These are phyloP conservation scores for Papilio elwesi DNA, from an alignment of 2,888 invertebrate species.

Conservation along the genomic window DNA sequence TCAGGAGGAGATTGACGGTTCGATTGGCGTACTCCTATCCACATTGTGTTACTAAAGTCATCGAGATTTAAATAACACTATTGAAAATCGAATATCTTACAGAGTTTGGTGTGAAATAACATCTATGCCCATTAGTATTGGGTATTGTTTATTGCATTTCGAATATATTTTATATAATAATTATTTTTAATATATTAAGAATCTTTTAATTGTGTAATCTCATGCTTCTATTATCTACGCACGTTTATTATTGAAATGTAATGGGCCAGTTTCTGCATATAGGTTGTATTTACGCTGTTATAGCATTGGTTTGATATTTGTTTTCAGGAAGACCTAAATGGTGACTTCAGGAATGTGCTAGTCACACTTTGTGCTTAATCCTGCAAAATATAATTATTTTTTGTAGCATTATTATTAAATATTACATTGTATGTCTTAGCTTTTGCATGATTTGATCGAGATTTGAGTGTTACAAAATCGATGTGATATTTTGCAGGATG, in stretches of 20 bases:
- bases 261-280: constrained; percentile 75
- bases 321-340: constrained; percentile 87
- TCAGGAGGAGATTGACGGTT: constrained; percentile 88
- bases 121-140: constrained; percentile 42
- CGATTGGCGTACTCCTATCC: constrained; percentile 87
- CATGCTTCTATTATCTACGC: constrained; percentile 57
- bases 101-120: constrained; percentile 53
- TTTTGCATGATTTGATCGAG: constrained; percentile 56
- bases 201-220: constrained; percentile 49
- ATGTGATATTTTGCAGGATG: constrained; percentile 86
- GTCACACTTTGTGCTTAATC: constrained; percentile 83
- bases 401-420: constrained; percentile 56
- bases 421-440: constrained; percentile 61
- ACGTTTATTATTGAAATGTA: constrained; percentile 65
- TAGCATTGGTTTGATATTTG: constrained; percentile 69
- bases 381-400: constrained; percentile 67
- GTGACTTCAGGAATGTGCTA: constrained; percentile 88
- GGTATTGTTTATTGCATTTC: constrained; percentile 54
- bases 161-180: constrained; percentile 46
- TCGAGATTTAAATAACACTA: constrained; percentile 54
- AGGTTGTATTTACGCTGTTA: constrained; percentile 56
- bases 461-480: constrained; percentile 54
- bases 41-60: constrained; percentile 84
- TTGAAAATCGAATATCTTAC: constrained; percentile 58
- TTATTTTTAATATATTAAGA: constrained; percentile 44